These are phyloP conservation scores for Tetrao urogallus DNA, from an alignment of 2,113 vertebrate species.

Conservation along the genomic window DNA sequence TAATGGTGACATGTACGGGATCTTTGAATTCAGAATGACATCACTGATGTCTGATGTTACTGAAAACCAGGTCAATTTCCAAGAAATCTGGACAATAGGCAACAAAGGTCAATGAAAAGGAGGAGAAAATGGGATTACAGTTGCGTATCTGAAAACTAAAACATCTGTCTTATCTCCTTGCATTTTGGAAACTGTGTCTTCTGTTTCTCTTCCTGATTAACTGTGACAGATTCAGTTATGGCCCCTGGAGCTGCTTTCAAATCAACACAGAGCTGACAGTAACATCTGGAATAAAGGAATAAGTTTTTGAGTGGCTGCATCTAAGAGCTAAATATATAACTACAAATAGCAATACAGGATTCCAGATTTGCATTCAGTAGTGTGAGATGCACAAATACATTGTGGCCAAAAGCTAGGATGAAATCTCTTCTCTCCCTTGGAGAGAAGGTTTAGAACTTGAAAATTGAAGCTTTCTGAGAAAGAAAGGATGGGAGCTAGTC, in stretches of 20 bases:
- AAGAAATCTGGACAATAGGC: not conserved
- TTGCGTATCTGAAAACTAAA: not conserved
- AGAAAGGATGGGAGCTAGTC: not conserved
- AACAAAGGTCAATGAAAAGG: not conserved
- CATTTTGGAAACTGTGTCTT: not conserved
- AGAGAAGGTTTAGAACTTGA: not conserved
- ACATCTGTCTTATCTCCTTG: not conserved
- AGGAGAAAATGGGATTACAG: not conserved
- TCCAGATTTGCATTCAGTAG: not conserved
- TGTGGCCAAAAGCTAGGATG: not conserved
- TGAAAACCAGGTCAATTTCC: not conserved
- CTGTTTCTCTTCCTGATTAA: not conserved
- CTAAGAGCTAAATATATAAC: not conserved
- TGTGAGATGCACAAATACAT: not conserved
- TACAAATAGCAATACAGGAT: not conserved
- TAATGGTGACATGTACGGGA: not conserved
- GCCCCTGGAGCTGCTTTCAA: not conserved
- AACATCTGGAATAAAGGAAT: not conserved
- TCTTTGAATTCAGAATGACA: not conserved
- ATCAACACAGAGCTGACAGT: not conserved
- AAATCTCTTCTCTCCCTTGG: not conserved
- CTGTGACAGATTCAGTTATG: not conserved
- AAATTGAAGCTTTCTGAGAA: not conserved
- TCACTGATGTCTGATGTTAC: not conserved
- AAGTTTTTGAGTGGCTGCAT: not conserved